phyloP scores from a whole-genome alignment of 2,888 invertebrate species.

The Amblyjoppa fuscipennis region DNA sequence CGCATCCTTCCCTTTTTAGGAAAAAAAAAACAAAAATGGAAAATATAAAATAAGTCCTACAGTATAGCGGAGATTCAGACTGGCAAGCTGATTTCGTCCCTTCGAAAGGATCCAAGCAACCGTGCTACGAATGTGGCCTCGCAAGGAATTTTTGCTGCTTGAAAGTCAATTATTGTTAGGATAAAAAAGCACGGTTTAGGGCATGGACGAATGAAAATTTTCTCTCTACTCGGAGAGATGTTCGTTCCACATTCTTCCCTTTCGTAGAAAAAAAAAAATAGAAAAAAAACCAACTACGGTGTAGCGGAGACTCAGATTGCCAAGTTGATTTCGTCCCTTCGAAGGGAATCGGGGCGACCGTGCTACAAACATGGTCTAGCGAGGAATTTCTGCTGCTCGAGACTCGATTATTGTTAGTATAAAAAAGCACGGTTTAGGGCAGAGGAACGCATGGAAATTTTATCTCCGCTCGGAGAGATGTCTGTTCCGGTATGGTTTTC shows the following conservation, averaged over 20 bases:
- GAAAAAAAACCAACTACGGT: background rate
- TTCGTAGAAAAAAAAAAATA: background rate
- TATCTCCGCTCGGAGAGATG: constrained; percentile 31
- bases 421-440: constrained; percentile 21
- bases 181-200: constrained; percentile 17
- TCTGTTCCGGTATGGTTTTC: constrained; percentile 48
- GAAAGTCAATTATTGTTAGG: background rate
- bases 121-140: constrained; percentile 20
- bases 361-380: background rate
- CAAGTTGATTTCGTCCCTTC: constrained; percentile 39
- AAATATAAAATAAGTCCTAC: background rate
- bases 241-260: too few relatives aligned
- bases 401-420: too few relatives aligned
- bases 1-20: too few relatives aligned
- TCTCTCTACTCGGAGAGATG: constrained; percentile 27
- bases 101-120: constrained; percentile 4
- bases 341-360: background rate
- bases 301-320: constrained; percentile 31
- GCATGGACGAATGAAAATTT: constrained; percentile 20
- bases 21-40: background rate
- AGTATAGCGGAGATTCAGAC: constrained; percentile 27
- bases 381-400: too few relatives aligned
- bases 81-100: constrained; percentile 41
- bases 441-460: constrained; percentile 42
- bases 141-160: too few relatives aligned